Evolutionary conservation across 2,113 vertebrate genomes (phyloP).

Genomic region (Acinonyx jubatus): DNA sequence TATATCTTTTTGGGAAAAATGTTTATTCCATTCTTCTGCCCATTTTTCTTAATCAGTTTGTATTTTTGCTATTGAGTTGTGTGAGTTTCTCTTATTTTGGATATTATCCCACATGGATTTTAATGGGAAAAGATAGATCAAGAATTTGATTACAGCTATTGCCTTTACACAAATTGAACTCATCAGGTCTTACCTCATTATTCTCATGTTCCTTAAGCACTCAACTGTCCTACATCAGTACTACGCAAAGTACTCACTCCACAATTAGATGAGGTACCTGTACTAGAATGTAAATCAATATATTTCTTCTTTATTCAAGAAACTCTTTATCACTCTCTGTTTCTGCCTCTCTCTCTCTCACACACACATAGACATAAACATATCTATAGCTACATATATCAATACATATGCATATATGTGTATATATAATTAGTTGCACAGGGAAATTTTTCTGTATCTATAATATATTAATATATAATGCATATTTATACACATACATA

Average conservation of each 20-base stretch:
- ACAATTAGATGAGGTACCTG: not conserved
- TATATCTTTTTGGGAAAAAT: not conserved
- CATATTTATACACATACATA: not conserved
- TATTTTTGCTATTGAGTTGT: not conserved
- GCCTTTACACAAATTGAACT: not conserved
- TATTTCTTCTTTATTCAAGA: not conserved
- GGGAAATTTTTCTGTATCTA: not conserved
- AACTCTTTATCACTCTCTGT: not conserved
- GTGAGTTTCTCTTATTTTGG: not conserved
- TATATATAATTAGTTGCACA: not conserved
- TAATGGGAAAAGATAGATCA: not conserved
- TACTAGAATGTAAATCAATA: not conserved
- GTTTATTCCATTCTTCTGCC: not conserved
- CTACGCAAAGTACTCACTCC: not conserved
- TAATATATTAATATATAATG: not conserved
- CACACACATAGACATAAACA: not conserved
- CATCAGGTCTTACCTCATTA: not conserved
- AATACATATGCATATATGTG: not conserved
- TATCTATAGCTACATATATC: not conserved
- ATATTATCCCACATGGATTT: not conserved
- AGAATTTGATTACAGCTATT: not conserved
- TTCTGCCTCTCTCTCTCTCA: not conserved
- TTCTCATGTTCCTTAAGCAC: not conserved
- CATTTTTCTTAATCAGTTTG: not conserved
- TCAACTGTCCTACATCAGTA: not conserved